Base-by-base conservation (phyloP, 2,888 invertebrate genomes). In the Sceliomorpha sp. region DNA sequence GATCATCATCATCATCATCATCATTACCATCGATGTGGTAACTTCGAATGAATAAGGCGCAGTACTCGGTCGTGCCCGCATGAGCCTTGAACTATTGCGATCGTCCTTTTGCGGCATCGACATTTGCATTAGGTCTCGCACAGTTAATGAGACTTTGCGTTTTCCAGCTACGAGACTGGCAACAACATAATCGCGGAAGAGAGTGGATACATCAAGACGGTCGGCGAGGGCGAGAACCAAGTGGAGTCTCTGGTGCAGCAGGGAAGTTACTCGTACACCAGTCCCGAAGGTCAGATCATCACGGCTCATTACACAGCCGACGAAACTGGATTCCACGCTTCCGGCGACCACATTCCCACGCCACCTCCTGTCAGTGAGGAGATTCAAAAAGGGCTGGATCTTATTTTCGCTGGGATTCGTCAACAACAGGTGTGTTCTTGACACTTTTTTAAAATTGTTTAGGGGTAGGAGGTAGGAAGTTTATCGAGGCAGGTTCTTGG, bases 321-420 rank as follows among this genome's bases (percentile, higher is more conserved):
- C 81, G 95, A 95, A 86, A 92, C 91, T 78, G 95, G 95, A 40
- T 95, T 95, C 91, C 93, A 94, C 74, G 94, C 94, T 45, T 90
- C 91, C 74, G 95, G 95, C 0, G 94, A 94, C 86, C 95, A 95
- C 85, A 92, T 95, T 81, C 95, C 95, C 70, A 95, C 95, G 45
- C 93, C 95, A 67, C 95, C 95, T 8, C 95, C 95, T 67, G 93
- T 95, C 15, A 94, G 95, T 50, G 91, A 93, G 70, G 95, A 95
- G 90, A 95, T 95, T 81, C 96, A 96, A 89, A 95, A 95, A 86
- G 95, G 95, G 51, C 90, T 96, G 67, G 96, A 96, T 88, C 92
- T 95, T 83, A 96, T 96, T 88, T 96, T 93, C 87, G 95, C 94
- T 60, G 95, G 95, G 79, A 96, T 96, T 76, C 93, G 92, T 83